Percentiles rank a stretch among this genome's conserved stretches.
These are phyloP conservation scores for Bufo bufo DNA, from an alignment of 2,113 vertebrate species.

Conservation along the genomic window DNA sequence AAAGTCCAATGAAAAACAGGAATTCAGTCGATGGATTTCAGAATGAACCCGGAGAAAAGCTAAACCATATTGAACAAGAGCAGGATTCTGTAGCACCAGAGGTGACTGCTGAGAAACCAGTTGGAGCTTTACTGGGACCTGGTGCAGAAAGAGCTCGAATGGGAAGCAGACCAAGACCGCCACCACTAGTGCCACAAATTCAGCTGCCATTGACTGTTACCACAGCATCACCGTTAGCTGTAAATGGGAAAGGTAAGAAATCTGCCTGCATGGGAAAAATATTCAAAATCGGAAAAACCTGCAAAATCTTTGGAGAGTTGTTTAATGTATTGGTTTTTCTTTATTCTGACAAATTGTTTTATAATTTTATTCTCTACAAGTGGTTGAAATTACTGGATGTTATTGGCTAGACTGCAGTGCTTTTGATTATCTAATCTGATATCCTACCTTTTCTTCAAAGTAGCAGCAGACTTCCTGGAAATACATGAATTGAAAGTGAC, in stretches of 20 bases:
- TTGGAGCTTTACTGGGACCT: slow-evolving; percentile 81
- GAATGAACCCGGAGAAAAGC: slow-evolving; percentile 84
- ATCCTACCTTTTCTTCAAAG: too few species aligned
- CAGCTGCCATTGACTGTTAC: slow-evolving; percentile 80
- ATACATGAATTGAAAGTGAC: too few species aligned
- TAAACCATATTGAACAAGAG: slow-evolving; percentile 84
- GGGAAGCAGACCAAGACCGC: slow-evolving; percentile 88
- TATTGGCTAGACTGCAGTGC: too few species aligned
- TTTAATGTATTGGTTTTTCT: too few species aligned
- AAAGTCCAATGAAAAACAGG: slow-evolving; percentile 90
- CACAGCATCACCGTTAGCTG: slow-evolving; percentile 76
- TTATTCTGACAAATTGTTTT: too few species aligned
- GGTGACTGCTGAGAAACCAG: slow-evolving; percentile 86
- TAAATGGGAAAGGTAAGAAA: slow-evolving; percentile 85
- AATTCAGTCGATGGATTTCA: slow-evolving; percentile 86
- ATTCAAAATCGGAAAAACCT: too few species aligned
- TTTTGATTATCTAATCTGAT: too few species aligned
- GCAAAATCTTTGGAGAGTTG: too few species aligned
- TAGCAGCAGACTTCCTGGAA: too few species aligned
- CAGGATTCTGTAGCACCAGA: slow-evolving; percentile 88
- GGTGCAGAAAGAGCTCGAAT: slow-evolving; percentile 93
- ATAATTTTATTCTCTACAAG: too few species aligned
- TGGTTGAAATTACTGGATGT: too few species aligned
- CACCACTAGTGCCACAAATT: slow-evolving; percentile 75
- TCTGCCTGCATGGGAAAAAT: neutral